phyloP scores from a whole-genome alignment of 2,888 invertebrate genomes.

The Hemistola chrysoprasaria region DNA sequence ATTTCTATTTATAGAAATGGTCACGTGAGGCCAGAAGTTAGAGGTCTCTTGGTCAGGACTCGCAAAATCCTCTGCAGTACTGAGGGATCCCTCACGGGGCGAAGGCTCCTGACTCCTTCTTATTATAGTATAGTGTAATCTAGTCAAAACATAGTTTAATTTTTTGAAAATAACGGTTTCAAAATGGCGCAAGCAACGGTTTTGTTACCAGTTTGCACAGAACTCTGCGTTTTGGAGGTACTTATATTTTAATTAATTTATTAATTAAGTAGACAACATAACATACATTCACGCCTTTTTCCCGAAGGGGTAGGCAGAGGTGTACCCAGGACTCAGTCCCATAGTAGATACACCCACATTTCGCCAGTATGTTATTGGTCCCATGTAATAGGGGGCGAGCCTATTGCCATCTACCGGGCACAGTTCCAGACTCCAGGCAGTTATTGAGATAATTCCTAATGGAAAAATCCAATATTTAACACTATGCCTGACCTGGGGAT shows the following conservation, averaged over 20 bases:
- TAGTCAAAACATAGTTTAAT: not conserved
- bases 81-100: not conserved
- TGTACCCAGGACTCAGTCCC: no score
- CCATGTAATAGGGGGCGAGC: no score
- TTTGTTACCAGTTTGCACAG: conserved; percentile 6
- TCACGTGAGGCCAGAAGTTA: conserved; percentile 8
- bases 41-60: conserved; percentile 5
- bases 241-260: not conserved
- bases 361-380: no score
- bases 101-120: not conserved
- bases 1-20: conserved; percentile 10
- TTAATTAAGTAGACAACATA: not conserved
- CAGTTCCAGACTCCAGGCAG: no score
- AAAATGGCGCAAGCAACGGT: conserved; percentile 16
- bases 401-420: no score
- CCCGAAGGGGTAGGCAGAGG: no score
- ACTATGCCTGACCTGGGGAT: no score
- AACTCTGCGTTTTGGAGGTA: conserved; percentile 13
- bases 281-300: no score
- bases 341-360: no score
- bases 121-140: not conserved
- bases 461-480: no score
- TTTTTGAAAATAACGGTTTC: not conserved
- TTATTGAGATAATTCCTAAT: no score
- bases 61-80: conserved; percentile 1